Evolutionary conservation across 2,888 invertebrate genomes (phyloP).

Genomic region (Steromphala cineraria): DNA sequence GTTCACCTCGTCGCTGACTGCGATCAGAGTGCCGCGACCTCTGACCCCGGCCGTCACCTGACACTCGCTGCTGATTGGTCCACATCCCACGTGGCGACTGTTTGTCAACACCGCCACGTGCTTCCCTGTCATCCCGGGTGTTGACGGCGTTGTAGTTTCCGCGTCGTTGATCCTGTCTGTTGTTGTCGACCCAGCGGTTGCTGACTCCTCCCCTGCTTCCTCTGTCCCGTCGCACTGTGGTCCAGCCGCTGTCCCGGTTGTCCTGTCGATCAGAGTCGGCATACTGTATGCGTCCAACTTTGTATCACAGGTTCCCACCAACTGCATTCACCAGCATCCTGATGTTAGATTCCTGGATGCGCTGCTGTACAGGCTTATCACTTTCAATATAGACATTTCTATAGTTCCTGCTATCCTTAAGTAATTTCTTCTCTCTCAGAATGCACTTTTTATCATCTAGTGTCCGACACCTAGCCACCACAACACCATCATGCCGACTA

Average conservation of each 20-base stretch:
- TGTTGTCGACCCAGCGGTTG: no score
- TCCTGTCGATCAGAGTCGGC: background rate
- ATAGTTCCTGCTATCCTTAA: background rate
- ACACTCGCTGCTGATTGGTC: background rate
- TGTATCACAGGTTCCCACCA: no score
- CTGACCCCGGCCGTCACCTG: no score
- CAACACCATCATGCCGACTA: background rate
- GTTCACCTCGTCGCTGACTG: no score
- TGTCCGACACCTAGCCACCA: background rate
- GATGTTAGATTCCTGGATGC: background rate
- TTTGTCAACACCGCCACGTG: background rate
- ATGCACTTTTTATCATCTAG: background rate
- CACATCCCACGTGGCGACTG: background rate
- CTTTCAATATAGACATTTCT: background rate
- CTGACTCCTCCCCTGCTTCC: no score
- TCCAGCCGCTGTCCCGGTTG: no score
- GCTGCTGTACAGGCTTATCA: background rate
- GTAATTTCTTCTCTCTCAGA: background rate
- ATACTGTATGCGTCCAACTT: background rate
- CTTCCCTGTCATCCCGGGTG: no score
- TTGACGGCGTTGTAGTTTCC: no score
- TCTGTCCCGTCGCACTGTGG: no score
- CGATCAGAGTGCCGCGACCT: no score
- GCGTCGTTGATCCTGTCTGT: no score
- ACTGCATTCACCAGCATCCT: no score